Evolutionary conservation across 2,113 vertebrate species (phyloP).

Genomic region (Bombycilla garrulus): DNA sequence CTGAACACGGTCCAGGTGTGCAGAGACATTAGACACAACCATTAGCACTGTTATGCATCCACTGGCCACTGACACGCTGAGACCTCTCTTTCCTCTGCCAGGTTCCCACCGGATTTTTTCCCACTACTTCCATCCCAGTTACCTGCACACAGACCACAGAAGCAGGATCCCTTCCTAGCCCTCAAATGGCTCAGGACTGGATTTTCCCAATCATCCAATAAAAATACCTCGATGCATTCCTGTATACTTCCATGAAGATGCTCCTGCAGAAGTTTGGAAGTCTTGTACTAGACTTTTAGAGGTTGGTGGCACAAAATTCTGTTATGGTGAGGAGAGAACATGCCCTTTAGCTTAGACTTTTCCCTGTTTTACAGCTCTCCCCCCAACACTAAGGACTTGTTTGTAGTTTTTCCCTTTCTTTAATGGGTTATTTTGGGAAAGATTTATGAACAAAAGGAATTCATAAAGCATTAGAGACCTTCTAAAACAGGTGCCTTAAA

Average conservation of each 20-base stretch:
- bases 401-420: neutral
- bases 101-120: neutral
- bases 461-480: neutral
- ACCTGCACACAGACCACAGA: neutral
- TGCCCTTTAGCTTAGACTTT: neutral
- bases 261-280: neutral
- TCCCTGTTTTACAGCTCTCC: neutral
- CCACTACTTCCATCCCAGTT: neutral
- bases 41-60: neutral
- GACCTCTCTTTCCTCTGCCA: neutral
- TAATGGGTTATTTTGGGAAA: neutral
- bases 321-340: neutral
- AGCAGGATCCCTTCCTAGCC: neutral
- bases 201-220: neutral
- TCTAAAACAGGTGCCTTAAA: neutral
- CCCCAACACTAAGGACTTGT: neutral
- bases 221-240: neutral
- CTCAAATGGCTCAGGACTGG: neutral
- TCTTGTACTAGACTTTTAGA: neutral
- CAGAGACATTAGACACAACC: neutral
- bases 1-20: neutral
- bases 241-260: neutral
- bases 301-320: neutral
- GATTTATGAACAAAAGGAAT: neutral
- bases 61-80: fast-evolving